A percentile compares a stretch with the other conserved stretches of the same genome.
Evolutionary conservation across 2,888 invertebrate genomes (phyloP).

Genomic region (Thereva unica): DNA sequence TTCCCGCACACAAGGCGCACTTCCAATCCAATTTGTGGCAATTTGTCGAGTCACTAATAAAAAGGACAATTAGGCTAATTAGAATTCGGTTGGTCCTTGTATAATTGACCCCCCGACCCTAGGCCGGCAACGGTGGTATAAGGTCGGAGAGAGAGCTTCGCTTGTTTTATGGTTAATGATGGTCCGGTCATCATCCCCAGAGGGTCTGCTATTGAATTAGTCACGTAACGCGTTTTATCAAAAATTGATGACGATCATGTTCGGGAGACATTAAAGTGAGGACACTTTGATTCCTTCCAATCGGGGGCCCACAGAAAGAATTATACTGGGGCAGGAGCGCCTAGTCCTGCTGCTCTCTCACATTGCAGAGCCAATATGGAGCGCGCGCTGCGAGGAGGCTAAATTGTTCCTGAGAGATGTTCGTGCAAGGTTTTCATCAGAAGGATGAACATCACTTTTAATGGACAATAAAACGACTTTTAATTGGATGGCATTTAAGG

Average conservation of each 20-base stretch:
- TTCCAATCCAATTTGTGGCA: slow-evolving; percentile 33
- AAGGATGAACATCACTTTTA: slow-evolving; percentile 33
- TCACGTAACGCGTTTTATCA: slow-evolving; percentile 36
- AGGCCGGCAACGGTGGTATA: not conserved
- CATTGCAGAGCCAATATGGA: not conserved
- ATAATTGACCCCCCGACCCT: slow-evolving; percentile 20
- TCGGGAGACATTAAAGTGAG: slow-evolving; percentile 32
- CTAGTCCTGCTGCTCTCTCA: not conserved
- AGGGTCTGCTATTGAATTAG: slow-evolving; percentile 31
- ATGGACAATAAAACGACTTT: slow-evolving; percentile 35
- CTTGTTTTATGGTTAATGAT: slow-evolving; percentile 32
- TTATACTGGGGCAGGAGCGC: slow-evolving; percentile 1
- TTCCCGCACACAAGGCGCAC: slow-evolving; percentile 10
- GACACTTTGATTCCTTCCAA: slow-evolving; percentile 33
- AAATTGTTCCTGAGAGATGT: slow-evolving; percentile 35
- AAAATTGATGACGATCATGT: slow-evolving; percentile 36
- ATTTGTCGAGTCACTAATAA: slow-evolving; percentile 34
- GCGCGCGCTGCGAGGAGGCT: slow-evolving; percentile 8
- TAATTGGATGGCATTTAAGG: slow-evolving; percentile 27
- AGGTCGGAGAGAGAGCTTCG: slow-evolving; percentile 16
- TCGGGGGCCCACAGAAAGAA: not conserved
- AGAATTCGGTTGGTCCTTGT: slow-evolving; percentile 30
- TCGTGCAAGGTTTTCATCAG: slow-evolving; percentile 32
- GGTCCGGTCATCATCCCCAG: slow-evolving; percentile 31
- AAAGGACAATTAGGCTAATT: slow-evolving; percentile 35